Evolutionary conservation across 2,113 vertebrate genomes (phyloP), one percentile per base, ranked within the genome.

Genomic region (Mesocricetus auratus): DNA sequence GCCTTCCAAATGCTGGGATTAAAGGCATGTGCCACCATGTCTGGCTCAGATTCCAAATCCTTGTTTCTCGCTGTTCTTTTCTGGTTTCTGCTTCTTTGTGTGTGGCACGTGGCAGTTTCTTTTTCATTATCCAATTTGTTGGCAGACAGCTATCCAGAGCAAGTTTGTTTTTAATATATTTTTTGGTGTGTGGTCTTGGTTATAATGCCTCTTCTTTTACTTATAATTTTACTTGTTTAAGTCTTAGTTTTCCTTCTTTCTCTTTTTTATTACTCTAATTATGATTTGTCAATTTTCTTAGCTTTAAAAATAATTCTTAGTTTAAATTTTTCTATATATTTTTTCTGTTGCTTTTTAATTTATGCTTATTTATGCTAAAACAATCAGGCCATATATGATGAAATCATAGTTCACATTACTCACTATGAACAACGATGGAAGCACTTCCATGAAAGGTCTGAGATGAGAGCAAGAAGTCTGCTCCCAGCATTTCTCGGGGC

Each of bases 211-310:
- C 19, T 5, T 79, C 31, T 62, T 79, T 91, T 12, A 36, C 5
- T 91, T 86, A 56, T 31, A 74, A 39, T 74, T 89, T 89, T 53
- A 53, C 62, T 83, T 89, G 36, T 78, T 78, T 94, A 53, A 79
- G 5, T 69, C 9, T 73, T 73, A 73, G 42, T 73, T 88, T 64
- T 58, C 42, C 68, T 24, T 42, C 39, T 77, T 33, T 81, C 8
- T 60, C 16, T 71, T 36, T 82, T 82, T 58, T 56, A 31, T 78
- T 86, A 42, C 7, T 50, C 66, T 50, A 42, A 3, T 16, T 79
- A 60, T 39, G 2, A 16, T 64, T 53, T 94, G 19, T 64, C 45
- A 87, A 15, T 64, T 87, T 71, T 50, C 53, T 73, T 79, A 36
- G 33, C 53, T 91, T 91, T 60, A 42, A 91, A 91, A 26, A 7